phyloP scores from a whole-genome alignment of 2,888 invertebrate species.

The Itoplectis maculator region DNA sequence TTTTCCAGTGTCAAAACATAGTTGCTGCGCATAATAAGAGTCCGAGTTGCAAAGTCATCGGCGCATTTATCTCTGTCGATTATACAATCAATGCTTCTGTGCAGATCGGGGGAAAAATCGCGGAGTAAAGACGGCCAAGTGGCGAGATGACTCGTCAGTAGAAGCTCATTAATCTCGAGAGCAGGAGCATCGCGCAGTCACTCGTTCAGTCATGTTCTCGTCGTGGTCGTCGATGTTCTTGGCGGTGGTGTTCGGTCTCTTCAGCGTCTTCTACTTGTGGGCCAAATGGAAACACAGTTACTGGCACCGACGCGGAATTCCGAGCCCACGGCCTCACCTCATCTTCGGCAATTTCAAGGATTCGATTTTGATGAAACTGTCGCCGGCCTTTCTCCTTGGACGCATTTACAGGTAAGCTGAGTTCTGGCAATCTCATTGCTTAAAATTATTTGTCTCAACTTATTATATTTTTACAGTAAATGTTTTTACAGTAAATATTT shows the following conservation, averaged over 20 bases:
- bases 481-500: no score
- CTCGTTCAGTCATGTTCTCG: slow-evolving; percentile 6
- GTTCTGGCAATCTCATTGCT: no score
- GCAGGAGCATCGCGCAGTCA: neutral
- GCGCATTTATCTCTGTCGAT: no score
- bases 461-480: no score
- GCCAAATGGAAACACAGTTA: slow-evolving; percentile 72
- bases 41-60: no score
- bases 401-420: slow-evolving; percentile 62
- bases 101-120: neutral
- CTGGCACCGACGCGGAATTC: slow-evolving; percentile 75
- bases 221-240: slow-evolving; percentile 28
- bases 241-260: neutral
- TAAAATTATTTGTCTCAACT: no score
- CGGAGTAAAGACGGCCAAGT: neutral
- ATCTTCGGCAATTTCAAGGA: slow-evolving; percentile 76
- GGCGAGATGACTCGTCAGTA: neutral
- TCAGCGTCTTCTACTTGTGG: slow-evolving; percentile 69
- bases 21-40: no score
- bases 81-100: neutral
- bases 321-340: slow-evolving; percentile 70
- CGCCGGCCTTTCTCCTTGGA: slow-evolving; percentile 68
- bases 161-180: neutral
- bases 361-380: slow-evolving; percentile 53
- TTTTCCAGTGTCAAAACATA: no score